phyloP scores from a whole-genome alignment of 1,140 invertebrate species.

The Dendroctonus valens region DNA sequence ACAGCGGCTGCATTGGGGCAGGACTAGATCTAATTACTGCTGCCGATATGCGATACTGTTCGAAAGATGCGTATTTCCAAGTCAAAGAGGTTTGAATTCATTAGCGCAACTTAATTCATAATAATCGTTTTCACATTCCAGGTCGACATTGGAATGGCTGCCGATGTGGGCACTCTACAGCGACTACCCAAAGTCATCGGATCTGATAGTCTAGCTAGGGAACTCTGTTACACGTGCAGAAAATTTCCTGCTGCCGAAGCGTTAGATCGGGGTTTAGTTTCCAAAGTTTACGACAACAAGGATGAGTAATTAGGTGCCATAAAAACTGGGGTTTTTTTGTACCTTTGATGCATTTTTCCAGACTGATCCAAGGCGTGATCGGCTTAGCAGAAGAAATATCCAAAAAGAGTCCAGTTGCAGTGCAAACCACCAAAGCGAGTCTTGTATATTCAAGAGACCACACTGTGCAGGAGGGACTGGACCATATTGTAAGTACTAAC shows the following conservation, averaged over 20 bases:
- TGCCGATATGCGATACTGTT: constrained; percentile 90
- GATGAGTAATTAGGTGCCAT: constrained; percentile 56
- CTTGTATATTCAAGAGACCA: constrained; percentile 87
- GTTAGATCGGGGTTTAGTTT: constrained; percentile 69
- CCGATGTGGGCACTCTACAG: constrained; percentile 93
- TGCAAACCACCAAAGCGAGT: constrained; percentile 84
- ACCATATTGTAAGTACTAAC: constrained; percentile 75
- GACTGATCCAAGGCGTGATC: constrained; percentile 69
- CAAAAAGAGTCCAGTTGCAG: constrained; percentile 89
- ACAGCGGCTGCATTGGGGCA: constrained; percentile 87
- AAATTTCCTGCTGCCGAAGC: constrained; percentile 84
- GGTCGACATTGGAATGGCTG: constrained; percentile 80
- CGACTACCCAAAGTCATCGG: constrained; percentile 91
- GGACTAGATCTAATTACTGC: constrained; percentile 85
- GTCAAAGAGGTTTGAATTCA: constrained; percentile 73
- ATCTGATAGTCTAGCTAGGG: constrained; percentile 81
- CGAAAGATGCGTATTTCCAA: constrained; percentile 89
- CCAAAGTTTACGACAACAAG: constrained; percentile 69
- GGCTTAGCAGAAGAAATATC: constrained; percentile 79
- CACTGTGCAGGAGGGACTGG: constrained; percentile 77
- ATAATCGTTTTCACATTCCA: constrained; percentile 29
- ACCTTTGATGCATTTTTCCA: constrained; percentile 40
- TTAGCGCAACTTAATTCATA: background rate
- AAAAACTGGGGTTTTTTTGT: background rate
- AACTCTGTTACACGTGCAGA: constrained; percentile 84